Conservation (phyloP, 1,140 invertebrate genomes). For the Chymomyza costata region DNA sequence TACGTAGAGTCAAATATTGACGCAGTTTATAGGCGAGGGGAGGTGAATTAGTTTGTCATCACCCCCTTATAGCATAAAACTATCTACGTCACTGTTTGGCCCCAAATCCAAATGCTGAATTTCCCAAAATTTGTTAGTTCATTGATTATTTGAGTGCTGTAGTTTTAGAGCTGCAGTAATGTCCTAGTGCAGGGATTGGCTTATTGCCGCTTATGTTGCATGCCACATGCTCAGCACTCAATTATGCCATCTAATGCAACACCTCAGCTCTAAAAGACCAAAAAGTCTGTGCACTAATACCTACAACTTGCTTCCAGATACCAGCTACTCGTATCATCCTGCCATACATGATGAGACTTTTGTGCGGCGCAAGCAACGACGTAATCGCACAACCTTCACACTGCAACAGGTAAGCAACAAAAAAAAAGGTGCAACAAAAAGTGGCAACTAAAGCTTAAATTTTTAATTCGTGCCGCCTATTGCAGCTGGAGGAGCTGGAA, state of each 20-base stretch:
- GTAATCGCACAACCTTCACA: slow-evolving; percentile 98
- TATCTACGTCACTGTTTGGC: too few relatives aligned
- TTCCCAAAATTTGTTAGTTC: too few relatives aligned
- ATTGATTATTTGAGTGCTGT: too few relatives aligned
- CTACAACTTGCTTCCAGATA: slow-evolving; percentile 80
- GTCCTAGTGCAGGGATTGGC: slow-evolving; percentile 37
- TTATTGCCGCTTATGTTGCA: slow-evolving; percentile 49
- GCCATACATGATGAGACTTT: slow-evolving; percentile 98
- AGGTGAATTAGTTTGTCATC: too few relatives aligned
- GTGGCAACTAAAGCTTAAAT: slow-evolving; percentile 23
- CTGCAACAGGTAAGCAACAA: slow-evolving; percentile 87
- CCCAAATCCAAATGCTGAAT: too few relatives aligned
- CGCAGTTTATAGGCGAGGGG: too few relatives aligned
- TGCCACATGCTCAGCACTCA: slow-evolving; percentile 26
- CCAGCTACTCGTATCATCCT: slow-evolving; percentile 92
- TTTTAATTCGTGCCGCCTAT: slow-evolving; percentile 31
- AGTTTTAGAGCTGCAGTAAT: too few relatives aligned
- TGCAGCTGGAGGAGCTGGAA: slow-evolving; percentile 93
- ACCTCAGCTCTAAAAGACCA: slow-evolving; percentile 20
- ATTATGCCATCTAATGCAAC: slow-evolving; percentile 60
- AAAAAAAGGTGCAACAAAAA: slow-evolving; percentile 75
- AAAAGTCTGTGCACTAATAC: slow-evolving; percentile 24
- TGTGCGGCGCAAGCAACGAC: slow-evolving; percentile 93
- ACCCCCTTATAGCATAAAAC: too few relatives aligned
- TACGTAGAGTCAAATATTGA: too few relatives aligned